phyloP scores from a whole-genome alignment of 1,140 invertebrate species.

The Catajapyx aquilonaris region DNA sequence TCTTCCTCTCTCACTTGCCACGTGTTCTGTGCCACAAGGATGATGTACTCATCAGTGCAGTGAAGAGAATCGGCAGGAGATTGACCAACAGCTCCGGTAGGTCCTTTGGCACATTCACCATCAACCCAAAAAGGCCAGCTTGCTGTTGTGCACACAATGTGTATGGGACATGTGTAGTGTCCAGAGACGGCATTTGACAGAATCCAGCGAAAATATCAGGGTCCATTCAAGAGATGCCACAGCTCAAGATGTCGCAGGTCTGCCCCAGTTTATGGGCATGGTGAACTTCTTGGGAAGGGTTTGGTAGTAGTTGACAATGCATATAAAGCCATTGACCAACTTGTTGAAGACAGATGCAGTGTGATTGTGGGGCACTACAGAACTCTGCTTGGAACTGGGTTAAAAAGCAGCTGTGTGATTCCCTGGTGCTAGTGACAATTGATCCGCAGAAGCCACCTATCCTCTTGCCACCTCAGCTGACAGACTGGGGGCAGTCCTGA shows the following conservation, averaged over 20 bases:
- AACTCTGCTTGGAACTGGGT: not conserved
- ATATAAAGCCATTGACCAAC: conserved; percentile 12
- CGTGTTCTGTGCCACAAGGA: conserved; percentile 17
- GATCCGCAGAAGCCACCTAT: not conserved
- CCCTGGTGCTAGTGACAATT: conserved; percentile 3
- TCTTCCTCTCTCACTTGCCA: conserved; percentile 15
- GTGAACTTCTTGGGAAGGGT: conserved; percentile 18
- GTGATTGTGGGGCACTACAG: conserved; percentile 3
- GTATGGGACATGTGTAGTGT: conserved; percentile 21
- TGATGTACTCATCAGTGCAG: conserved; percentile 18
- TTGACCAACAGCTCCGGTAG: conserved; percentile 13
- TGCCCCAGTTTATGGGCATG: conserved; percentile 16
- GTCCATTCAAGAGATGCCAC: conserved; percentile 13
- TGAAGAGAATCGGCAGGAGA: conserved; percentile 12
- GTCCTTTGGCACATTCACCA: conserved; percentile 19
- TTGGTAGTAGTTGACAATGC: conserved; percentile 13
- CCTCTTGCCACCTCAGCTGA: conserved; percentile 11
- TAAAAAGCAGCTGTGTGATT: conserved; percentile 1
- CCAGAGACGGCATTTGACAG: conserved; percentile 16
- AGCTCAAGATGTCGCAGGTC: conserved; percentile 9
- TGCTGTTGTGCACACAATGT: conserved; percentile 14
- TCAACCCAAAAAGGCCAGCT: conserved; percentile 20
- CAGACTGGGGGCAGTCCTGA: conserved; percentile 14
- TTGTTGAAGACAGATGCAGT: conserved; percentile 6
- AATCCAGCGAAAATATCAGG: conserved; percentile 17